These are phyloP conservation scores for Dicaeum eximium DNA, from an alignment of 2,113 vertebrate species.

Conservation along the genomic window DNA sequence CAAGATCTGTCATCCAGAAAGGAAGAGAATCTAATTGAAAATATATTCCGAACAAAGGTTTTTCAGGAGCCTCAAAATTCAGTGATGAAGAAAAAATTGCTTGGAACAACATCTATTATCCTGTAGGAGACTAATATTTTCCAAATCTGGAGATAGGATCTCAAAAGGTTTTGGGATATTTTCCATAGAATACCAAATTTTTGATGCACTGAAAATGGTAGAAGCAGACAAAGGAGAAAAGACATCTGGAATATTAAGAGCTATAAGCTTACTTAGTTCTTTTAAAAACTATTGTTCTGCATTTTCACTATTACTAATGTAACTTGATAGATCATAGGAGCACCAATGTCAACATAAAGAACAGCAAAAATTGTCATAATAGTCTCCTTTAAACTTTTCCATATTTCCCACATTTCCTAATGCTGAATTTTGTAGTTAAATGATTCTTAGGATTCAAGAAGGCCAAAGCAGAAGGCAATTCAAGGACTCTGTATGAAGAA, in stretches of 20 bases:
- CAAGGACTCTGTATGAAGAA: not conserved
- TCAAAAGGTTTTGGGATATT: not conserved
- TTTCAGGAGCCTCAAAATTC: not conserved
- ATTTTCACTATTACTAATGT: not conserved
- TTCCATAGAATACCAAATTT: not conserved
- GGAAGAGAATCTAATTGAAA: not conserved
- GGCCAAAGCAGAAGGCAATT: not conserved
- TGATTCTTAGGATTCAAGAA: not conserved
- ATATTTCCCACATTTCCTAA: not conserved
- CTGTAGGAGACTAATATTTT: not conserved
- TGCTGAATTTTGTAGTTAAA: not conserved
- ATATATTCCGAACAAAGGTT: not conserved
- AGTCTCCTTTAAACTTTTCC: not conserved
- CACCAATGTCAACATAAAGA: not conserved
- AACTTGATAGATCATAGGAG: not conserved
- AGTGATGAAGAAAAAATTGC: not conserved
- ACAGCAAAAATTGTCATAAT: not conserved
- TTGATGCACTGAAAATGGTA: not conserved
- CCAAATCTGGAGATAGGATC: not conserved
- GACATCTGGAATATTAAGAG: not conserved
- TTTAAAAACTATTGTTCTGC: fast-evolving
- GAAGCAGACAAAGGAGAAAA: not conserved
- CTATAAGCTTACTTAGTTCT: not conserved
- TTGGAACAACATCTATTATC: not conserved
- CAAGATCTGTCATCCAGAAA: not conserved